Percentiles rank a stretch among this genome's conserved stretches.
These are phyloP conservation scores for Catostylus mosaicus DNA, from an alignment of 30 jellyfish, hydroid and myxozoan species.

Conservation along the genomic window DNA sequence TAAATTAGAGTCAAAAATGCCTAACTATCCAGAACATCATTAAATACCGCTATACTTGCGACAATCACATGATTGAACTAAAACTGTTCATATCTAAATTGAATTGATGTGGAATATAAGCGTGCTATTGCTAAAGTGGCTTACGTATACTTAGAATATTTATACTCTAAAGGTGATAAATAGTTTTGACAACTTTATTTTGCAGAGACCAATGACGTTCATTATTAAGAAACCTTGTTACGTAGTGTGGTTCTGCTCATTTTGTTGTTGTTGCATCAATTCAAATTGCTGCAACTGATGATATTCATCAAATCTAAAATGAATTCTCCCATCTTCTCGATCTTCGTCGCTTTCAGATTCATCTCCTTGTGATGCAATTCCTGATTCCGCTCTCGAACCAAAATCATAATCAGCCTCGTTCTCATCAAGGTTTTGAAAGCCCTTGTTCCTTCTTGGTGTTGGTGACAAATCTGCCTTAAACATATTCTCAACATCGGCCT, in stretches of 20 bases:
- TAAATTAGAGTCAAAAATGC: no score
- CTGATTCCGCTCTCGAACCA: constrained; percentile 58
- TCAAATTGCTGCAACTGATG: constrained; percentile 29
- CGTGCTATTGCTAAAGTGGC: no score
- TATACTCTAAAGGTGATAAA: no score
- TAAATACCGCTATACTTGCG: no score
- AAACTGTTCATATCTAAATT: no score
- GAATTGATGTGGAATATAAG: no score
- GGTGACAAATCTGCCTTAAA: constrained; percentile 21
- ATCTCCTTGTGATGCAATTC: constrained; percentile 64
- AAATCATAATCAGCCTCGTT: constrained; percentile 18
- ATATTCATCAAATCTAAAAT: constrained; percentile 57
- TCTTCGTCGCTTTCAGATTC: constrained; percentile 78
- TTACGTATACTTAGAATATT: no score
- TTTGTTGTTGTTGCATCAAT: constrained; percentile 1
- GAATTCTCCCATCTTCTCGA: constrained; percentile 68
- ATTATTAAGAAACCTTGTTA: no score
- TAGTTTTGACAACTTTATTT: no score
- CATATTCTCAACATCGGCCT: constrained; percentile 21
- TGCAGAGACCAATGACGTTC: no score
- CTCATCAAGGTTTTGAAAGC: constrained; percentile 14
- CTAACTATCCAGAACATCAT: no score
- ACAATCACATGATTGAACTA: no score
- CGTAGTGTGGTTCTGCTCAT: not conserved
- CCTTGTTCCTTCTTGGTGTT: not conserved